phyloP scores from a whole-genome alignment of 2,113 vertebrate species.

The Phrynosoma blainvillii region DNA sequence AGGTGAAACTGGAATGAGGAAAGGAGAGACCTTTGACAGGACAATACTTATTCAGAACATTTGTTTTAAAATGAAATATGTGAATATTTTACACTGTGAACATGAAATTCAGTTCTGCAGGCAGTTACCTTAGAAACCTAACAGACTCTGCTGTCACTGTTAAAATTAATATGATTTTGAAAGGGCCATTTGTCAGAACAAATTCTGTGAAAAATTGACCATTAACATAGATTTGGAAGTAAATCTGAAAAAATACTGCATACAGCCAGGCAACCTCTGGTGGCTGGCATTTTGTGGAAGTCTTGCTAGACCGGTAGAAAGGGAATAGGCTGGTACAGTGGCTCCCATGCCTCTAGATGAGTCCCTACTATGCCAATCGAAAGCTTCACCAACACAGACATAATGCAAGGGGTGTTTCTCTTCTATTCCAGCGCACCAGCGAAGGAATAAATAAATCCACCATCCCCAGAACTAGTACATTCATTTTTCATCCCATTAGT shows the following conservation, averaged over 20 bases:
- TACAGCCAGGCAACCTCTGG: too few relatives aligned
- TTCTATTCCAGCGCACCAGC: too few relatives aligned
- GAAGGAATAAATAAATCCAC: too few relatives aligned
- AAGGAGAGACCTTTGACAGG: not conserved
- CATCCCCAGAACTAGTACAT: too few relatives aligned
- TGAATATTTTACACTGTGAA: slow-evolving; percentile 1
- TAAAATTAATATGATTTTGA: slow-evolving; percentile 58
- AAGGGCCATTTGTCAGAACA: slow-evolving; percentile 20
- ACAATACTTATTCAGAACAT: not conserved
- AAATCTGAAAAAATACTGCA: not conserved
- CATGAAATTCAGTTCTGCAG: slow-evolving; percentile 48
- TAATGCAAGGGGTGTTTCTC: not conserved
- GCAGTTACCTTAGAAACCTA: slow-evolving; percentile 73
- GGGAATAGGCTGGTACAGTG: not conserved
- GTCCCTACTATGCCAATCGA: not conserved
- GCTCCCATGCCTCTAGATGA: not conserved
- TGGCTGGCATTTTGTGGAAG: not conserved
- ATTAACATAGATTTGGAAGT: not conserved
- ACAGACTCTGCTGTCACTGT: slow-evolving; percentile 45
- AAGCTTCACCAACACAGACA: not conserved
- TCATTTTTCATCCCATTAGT: too few relatives aligned
- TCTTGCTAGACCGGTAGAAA: not conserved
- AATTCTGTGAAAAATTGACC: not conserved
- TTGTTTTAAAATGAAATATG: not conserved
- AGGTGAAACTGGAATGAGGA: slow-evolving; percentile 2